Base-by-base conservation (phyloP, 1,140 invertebrate species). In the Bicyclus anynana region DNA sequence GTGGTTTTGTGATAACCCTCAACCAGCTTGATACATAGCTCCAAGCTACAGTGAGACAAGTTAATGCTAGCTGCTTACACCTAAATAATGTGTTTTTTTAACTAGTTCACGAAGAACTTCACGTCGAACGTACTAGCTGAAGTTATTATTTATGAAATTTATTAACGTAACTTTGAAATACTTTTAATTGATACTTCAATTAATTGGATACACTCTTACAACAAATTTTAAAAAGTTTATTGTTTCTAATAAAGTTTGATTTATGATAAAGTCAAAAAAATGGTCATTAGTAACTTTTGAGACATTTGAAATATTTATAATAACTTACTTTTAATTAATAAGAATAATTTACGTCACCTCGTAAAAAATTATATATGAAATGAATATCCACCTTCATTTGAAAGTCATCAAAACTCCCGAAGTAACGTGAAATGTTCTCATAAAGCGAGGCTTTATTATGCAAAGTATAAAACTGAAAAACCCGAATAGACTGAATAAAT, bases 41-140 rank as follows among this genome's bases (percentile, higher is more conserved):
- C 21, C 29, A 7, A 3, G 2, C 29, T 13, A 17, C 49, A 27
- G 53, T 49, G 29, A n/a, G 55, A 63, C 55, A 51, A 51, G 37
- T 49, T 63, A 33, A 33, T 33, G 10, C 29, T 33, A 33, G 29
- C n/a, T 12, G 29, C 29, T 58, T 58, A 40, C 48, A 53, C 44
- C 47, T 59, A 50, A 63, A 52, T 62, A 48, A 62, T 62, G 59
- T 62, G 42, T 52, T 58, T 62, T n/a, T 62, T 62, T 57, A 57
- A 62, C 60, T 62, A 52, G 53, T 62, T 35, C 23, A n/a, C 20
- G 50, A 23, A 27, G 40, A 40, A 53, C 27, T 52, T 59, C 40
- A n/a, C 29, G 44, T 54, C 53, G 53, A 54, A 54, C 53, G 38
- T 44, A 27, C 13, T 14, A n/a, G 16, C 40, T 33, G 7, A 4